phyloP scores from a whole-genome alignment of 2,888 invertebrate species.

The Melolontha melolontha region DNA sequence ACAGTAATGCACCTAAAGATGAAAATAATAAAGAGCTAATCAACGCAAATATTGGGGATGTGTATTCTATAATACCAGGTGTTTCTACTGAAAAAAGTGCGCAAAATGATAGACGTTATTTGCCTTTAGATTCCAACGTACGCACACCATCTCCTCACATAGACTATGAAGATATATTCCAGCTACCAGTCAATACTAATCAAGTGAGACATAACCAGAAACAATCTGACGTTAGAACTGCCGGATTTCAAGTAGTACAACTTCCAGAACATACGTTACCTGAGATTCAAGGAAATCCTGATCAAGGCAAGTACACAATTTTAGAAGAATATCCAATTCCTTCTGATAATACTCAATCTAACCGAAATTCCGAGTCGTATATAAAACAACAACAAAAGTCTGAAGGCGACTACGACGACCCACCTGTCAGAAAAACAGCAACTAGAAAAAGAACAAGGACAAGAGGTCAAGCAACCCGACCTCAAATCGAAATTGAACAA shows the following conservation, averaged over 20 bases:
- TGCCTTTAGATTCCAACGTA: conserved; percentile 28
- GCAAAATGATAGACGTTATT: conserved; percentile 22
- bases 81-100: not conserved
- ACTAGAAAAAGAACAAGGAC: conserved; percentile 34
- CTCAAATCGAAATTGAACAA: conserved; percentile 12
- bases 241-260: not conserved
- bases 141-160: conserved; percentile 12
- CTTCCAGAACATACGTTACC: not conserved
- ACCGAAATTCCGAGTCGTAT: not conserved
- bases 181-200: conserved; percentile 30
- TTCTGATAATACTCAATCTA: not conserved
- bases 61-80: conserved; percentile 30
- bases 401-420: not conserved
- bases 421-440: not conserved
- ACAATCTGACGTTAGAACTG: not conserved
- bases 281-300: conserved; percentile 5
- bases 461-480: conserved; percentile 30
- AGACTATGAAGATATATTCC: conserved; percentile 39
- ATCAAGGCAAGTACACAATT: conserved; percentile 56
- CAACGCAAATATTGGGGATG: conserved; percentile 2
- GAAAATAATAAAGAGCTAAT: conserved; percentile 1
- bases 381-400: not conserved
- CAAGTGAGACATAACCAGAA: conserved; percentile 24
- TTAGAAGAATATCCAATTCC: conserved; percentile 57
- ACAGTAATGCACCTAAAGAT: not conserved